Evolutionary conservation across 2,888 invertebrate species (phyloP), one percentile per base, ranked within the genome.

Genomic region (Taenaris catops): DNA sequence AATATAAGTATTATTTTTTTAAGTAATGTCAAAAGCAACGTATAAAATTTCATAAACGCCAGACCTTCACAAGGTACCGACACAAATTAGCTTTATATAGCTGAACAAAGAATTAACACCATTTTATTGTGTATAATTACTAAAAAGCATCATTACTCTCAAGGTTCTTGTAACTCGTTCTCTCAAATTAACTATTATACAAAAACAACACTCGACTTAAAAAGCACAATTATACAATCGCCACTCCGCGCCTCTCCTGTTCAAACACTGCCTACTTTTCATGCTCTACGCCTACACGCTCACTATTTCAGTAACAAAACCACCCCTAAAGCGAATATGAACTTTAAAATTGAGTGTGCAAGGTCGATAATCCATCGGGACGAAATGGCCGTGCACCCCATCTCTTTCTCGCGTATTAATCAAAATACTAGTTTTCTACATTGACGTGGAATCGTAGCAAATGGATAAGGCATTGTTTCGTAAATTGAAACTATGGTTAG

Each of bases 401-500:
- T 84, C 84, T 80, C 80, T 83, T 78, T 84, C 78, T 61, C 79
- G 71, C 81, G 72, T 80, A 84, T 84, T 86, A 86, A 86, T 86
- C 84, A 86, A 83, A 84, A 84, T 81, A 80, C 73, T 63, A 72
- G 76, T 75, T 74, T 73, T 78, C 78, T 74, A 79, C 80, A 83
- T 84, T 86, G 84, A 84, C 86, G 78, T 76, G 63, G 81, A 81
- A 74, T 80, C 72, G 73, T 69, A 72, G 83, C 74, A 79, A 83
- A 83, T 84, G 84, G 86, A 83, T 84, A 84, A 80, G 83, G 80
- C 66, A 83, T 86, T 86, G 86, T 86, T 79, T 79, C 65, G 71
- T 73, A 84, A 84, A 84, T 86, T 84, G 84, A 83, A 84, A 83
- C 78, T 75, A 78, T 75, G 70, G 75, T 70, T 73, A 62, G 61